phyloP scores from a whole-genome alignment of 2,113 vertebrate species.

The Psilopogon haemacephalus region DNA sequence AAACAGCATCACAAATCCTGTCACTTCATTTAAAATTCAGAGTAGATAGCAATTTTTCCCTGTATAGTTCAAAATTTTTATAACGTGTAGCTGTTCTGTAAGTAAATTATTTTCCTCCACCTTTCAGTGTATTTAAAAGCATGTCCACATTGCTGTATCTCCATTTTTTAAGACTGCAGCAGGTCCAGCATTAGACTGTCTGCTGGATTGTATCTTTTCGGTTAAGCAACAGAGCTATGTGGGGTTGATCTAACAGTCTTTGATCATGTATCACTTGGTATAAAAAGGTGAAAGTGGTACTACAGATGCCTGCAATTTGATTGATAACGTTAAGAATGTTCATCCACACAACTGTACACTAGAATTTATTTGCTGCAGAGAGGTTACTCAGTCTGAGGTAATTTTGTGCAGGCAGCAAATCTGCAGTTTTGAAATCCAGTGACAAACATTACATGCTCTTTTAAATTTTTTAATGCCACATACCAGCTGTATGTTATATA shows the following conservation, averaged over 20 bases:
- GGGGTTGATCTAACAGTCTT: neutral
- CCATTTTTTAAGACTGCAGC: neutral
- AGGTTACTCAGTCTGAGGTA: neutral
- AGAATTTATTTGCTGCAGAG: conserved; percentile 13
- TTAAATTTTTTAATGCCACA: neutral
- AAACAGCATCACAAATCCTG: neutral
- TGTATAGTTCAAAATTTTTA: neutral
- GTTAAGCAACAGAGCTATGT: neutral
- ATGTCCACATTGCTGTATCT: neutral
- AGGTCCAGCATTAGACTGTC: neutral
- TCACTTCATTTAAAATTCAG: neutral
- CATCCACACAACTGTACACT: neutral
- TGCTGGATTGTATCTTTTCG: neutral
- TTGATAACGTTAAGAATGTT: neutral
- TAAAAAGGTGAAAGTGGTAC: neutral
- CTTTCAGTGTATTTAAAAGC: conserved; percentile 4
- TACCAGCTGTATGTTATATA: neutral
- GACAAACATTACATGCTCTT: neutral
- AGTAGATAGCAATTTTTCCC: neutral
- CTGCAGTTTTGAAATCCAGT: neutral
- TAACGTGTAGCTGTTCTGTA: neutral
- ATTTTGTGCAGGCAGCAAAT: neutral
- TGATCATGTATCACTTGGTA: neutral
- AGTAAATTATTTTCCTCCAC: neutral
- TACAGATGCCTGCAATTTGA: neutral